phyloP scores from a whole-genome alignment of 1,140 invertebrate genomes.

The Drosophila melanica region DNA sequence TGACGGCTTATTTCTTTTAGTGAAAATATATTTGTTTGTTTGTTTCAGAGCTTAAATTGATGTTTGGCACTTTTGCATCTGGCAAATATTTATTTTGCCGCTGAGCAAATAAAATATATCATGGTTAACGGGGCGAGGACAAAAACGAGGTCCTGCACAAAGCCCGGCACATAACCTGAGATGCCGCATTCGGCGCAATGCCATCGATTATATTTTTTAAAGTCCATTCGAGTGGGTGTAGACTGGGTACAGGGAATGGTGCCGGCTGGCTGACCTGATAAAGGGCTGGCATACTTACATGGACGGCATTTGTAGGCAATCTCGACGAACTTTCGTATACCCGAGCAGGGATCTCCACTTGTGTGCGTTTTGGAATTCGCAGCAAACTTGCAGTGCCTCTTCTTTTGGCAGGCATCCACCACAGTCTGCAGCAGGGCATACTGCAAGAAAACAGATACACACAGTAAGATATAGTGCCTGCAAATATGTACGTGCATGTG shows the following conservation, averaged over 20 bases:
- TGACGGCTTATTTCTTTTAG: slow-evolving; percentile 25
- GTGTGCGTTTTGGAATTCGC: slow-evolving; percentile 91
- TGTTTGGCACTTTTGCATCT: slow-evolving; percentile 62
- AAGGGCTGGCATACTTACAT: slow-evolving; percentile 89
- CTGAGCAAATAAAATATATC: slow-evolving; percentile 61
- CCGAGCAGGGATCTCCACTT: slow-evolving; percentile 92
- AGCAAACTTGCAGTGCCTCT: slow-evolving; percentile 93
- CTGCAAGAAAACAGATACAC: slow-evolving; percentile 84
- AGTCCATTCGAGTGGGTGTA: slow-evolving; percentile 22
- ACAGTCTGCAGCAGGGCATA: slow-evolving; percentile 96
- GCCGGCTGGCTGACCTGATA: slow-evolving; percentile 35
- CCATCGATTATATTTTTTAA: slow-evolving; percentile 51
- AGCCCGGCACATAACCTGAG: slow-evolving; percentile 20
- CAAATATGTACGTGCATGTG: slow-evolving; percentile 8
- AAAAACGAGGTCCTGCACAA: slow-evolving; percentile 24
- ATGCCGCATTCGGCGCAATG: slow-evolving; percentile 13
- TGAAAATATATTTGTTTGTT: slow-evolving; percentile 58
- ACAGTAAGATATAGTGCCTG: slow-evolving; percentile 24
- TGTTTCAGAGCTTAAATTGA: slow-evolving; percentile 57
- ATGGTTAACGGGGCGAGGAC: slow-evolving; percentile 46
- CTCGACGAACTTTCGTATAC: slow-evolving; percentile 93
- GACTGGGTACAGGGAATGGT: slow-evolving; percentile 16
- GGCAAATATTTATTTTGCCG: slow-evolving; percentile 61
- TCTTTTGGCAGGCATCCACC: slow-evolving; percentile 95
- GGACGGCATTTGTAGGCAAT: slow-evolving; percentile 97